Evolutionary conservation across 2,888 invertebrate genomes (phyloP), one percentile per base, ranked within the genome.

Genomic region (Agriotes lineatus): DNA sequence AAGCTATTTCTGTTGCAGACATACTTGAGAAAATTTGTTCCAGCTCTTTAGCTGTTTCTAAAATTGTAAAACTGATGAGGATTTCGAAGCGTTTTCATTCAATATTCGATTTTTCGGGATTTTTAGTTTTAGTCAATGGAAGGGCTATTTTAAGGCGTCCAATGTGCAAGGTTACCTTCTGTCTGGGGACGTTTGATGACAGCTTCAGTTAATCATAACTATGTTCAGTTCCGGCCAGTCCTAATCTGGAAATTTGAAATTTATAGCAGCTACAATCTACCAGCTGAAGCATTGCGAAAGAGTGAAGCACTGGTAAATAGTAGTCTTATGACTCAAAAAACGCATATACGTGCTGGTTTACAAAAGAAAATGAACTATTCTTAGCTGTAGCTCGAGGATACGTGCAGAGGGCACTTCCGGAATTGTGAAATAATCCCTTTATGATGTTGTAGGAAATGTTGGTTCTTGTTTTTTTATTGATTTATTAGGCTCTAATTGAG

Each of bases 1-100:
- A 18, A 39, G 57, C 16, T 57, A 57, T 57, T 57, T 57, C 39
- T 57, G 57, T 19, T 42, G 14, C 39, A 42, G 37, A 39, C 33
- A 35, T 22, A 48, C 48, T 48, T 48, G 48, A 22, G 22, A 48
- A 48, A 9, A 14, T 48, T 39, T 39, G 39, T 39, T 39, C 14
- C 39, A 39, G 35, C 35, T 54, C 18, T 37, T 54, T 10, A 54
- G 54, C 54, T 33, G 18, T 22, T 33, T 33, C 54, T 54, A 54
- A 54, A 33, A 54, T 54, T 54, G 14, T 54, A 33, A 19, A 35
- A 9, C 19, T 33, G 7, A 6, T 14, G 2, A 14, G 2, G 9
- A 5, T 25, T 25, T 25, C 7, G 3, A 5, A 25, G 7, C 25
- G 7, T 25, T 25, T 25, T 25, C 25, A 25, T 25, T 25, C 25